Evolutionary conservation across 2,113 vertebrate species (phyloP), one percentile per base, ranked within the genome.

Genomic region (Pelecanoides urinatrix): DNA sequence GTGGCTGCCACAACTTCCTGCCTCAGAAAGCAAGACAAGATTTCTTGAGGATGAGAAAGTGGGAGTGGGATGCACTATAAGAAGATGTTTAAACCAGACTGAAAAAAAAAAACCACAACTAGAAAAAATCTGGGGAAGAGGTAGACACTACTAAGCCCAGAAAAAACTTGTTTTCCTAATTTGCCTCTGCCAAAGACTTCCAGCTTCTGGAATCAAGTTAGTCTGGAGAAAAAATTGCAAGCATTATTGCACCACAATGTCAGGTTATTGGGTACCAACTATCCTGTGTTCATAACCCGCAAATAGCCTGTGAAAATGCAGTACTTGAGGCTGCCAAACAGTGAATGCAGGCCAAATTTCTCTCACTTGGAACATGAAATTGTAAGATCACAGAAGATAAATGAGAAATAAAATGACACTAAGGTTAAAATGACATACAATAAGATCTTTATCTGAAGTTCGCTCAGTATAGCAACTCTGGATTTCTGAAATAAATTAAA

Each of bases 401-500:
- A 92, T 68, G 70, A 94, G 88, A 94, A 93, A 92, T 80, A 80
- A 91, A 96, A 86, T 86, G 56, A 76, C 81, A 90, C 12, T 45
- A 38, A 93, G 19, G 53, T 92, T 96, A 90, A 92, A 96, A 82
- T 78, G 6, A 86, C 83, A 85, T 14, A 40, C 29, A 84, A 40
- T 74, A 67, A 93, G 90, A 95, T 96, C 18, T 81, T 96, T 95
- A 95, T 96, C 97, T 93, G 38, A 88, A 73, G 36, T 78, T 68
- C 3, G 4, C 76, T 79, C 45, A 58, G 61, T 76, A 75, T 75
- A 62, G 32, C 50, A 68, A 62, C 30, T 36, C 23, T 68, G 63
- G 32, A 80, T 89, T 95, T 92, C 63, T 93, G 47, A 91, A 76
- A 91, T 90, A 95, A 95, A 81, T 85, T 81, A 93, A 85, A 86